Percentiles rank a stretch among this genome's conserved stretches.
Conservation (phyloP, 2,113 vertebrate genomes). For the Semicossyphus pulcher region DNA sequence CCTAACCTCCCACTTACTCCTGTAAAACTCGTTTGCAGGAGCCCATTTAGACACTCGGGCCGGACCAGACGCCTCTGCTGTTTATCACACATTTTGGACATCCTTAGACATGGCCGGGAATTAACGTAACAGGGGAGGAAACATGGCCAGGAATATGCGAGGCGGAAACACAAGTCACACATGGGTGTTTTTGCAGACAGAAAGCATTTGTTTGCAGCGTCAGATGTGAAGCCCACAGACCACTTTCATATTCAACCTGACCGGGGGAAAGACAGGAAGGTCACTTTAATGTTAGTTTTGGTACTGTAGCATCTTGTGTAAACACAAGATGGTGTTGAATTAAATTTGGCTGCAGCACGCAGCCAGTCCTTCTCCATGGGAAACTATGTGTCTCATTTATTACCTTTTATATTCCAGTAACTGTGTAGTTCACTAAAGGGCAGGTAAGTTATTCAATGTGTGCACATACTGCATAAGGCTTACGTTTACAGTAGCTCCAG, state of each 20-base stretch:
- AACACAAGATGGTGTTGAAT: slow-evolving; percentile 9
- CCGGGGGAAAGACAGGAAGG: background rate
- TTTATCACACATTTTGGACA: slow-evolving; percentile 47
- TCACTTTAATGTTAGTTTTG: slow-evolving; percentile 6
- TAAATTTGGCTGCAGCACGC: slow-evolving; percentile 18
- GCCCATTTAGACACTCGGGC: slow-evolving; percentile 31
- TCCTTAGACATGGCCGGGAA: slow-evolving; percentile 19
- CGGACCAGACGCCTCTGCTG: slow-evolving; percentile 40
- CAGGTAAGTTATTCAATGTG: background rate
- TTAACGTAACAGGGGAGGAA: slow-evolving; percentile 1
- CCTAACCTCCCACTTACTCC: slow-evolving; percentile 34
- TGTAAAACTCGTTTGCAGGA: slow-evolving; percentile 63
- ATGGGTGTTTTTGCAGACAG: background rate
- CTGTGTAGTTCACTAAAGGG: slow-evolving; percentile 14
- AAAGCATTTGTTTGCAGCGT: slow-evolving; percentile 4
- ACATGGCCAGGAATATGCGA: background rate
- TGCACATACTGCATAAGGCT: background rate
- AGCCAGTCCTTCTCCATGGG: background rate
- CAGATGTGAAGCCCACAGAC: background rate
- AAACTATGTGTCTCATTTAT: slow-evolving; percentile 29
- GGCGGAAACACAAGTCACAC: slow-evolving; percentile 6
- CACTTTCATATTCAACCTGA: background rate
- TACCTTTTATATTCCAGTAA: slow-evolving; percentile 18
- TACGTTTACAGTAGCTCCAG: slow-evolving; percentile 36
- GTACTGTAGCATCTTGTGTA: background rate